Base-by-base conservation (phyloP, 2,797 vertebrate species). In the Champsocephalus gunnari region DNA sequence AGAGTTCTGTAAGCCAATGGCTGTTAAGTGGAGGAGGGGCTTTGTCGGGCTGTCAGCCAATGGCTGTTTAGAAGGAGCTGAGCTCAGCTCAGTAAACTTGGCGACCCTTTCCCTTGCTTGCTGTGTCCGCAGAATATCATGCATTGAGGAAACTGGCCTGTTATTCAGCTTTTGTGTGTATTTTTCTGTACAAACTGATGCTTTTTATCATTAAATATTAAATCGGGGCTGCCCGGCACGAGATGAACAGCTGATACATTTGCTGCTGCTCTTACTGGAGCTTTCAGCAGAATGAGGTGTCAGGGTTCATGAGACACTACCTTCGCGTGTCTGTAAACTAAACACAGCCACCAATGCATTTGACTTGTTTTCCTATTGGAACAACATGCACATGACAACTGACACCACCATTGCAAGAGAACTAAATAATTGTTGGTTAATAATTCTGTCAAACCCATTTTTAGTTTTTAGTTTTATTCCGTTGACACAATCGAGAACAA, bases 401-500 rank as follows among this genome's bases (percentile, higher is more conserved):
- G 48, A 71, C 62, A n/a, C 9, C 2, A 6, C 55, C 68, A 47
- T n/a, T 14, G 5, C 1, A 44, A 0, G 10, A 1, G 7, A 24
- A 0, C 12, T 9, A 19, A 38, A 34, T 0, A 21, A 21, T 21
- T 0, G 9, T 1, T 1, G 3, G 4, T 64, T 10, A 0, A 11
- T 34, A 12, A 17, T 38, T 6, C 12, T 14, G 57, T 63, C 12
- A 55, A 32, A 4, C 2, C 7, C 8, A 12, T 38, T 32, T 38
- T 2, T 5, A 51, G 48, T 81, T 88, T 74, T 41, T 13, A 1
- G 41, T 75, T 81, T 71, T 67, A 71, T 58, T 53, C 17, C 34
- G 61, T 16, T 83, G 75, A 90, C 84, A 90, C 69, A 57, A 10
- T 74, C 62, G 90, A 94, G 94, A 95, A 95, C 94, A 95, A 95